Evolutionary conservation across 2,113 vertebrate species (phyloP).

Genomic region (Nothocercus julius): DNA sequence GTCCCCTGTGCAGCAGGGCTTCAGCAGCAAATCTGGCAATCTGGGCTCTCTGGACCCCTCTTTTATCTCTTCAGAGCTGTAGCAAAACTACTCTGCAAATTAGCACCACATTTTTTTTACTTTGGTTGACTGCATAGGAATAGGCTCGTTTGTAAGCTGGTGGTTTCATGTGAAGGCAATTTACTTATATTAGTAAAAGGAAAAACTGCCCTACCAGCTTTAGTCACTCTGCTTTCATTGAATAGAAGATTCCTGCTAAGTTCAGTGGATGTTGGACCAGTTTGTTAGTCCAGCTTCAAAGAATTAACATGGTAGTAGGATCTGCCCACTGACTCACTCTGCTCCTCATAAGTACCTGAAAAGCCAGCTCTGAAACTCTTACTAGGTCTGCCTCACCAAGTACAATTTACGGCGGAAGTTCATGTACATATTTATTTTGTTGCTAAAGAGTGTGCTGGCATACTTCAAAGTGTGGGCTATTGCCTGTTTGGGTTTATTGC

Average conservation of each 20-base stretch:
- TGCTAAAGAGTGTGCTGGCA: constrained; percentile 72
- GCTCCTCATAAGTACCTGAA: constrained; percentile 55
- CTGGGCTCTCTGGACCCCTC: not conserved
- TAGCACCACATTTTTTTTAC: not conserved
- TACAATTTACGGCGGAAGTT: constrained; percentile 70
- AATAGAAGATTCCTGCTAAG: constrained; percentile 10
- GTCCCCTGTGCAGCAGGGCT: not conserved
- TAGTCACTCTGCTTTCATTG: constrained; percentile 11
- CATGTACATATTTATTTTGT: constrained; percentile 64
- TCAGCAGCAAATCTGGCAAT: not conserved
- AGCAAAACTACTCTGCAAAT: not conserved
- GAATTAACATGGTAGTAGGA: not conserved
- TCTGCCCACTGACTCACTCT: constrained; percentile 58
- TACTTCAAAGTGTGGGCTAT: constrained; percentile 73
- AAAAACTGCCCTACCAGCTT: not conserved
- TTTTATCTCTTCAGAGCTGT: not conserved
- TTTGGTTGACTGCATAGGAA: not conserved
- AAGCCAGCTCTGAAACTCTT: constrained; percentile 67
- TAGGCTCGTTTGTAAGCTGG: not conserved
- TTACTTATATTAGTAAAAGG: not conserved
- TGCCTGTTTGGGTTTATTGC: constrained; percentile 76
- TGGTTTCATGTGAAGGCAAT: constrained; percentile 17
- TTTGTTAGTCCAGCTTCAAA: constrained; percentile 26
- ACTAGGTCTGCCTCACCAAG: constrained; percentile 53
- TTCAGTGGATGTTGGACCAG: constrained; percentile 3